Evolutionary conservation across 53 echinoderm and acorn worm genomes (phyloP).

Genomic region (Stichopus horrens): DNA sequence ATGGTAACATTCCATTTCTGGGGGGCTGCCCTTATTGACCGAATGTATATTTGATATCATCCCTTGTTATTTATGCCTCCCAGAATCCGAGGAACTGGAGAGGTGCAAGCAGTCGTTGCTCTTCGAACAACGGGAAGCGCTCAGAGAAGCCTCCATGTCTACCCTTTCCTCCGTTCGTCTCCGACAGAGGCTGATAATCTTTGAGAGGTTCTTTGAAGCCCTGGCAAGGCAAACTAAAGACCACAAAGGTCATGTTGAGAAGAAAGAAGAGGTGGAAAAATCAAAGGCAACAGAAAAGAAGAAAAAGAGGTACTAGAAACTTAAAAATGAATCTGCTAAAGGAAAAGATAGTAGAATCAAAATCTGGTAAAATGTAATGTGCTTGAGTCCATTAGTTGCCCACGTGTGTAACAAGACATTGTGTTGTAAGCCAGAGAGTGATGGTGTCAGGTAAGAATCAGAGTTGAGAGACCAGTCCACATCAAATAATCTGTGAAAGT

Average conservation of each 20-base stretch:
- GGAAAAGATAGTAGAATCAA: too few species aligned
- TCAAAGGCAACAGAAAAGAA: conserved; percentile 31
- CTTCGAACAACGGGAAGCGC: conserved; percentile 74
- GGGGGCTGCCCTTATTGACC: too few species aligned
- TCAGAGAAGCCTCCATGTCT: conserved; percentile 82
- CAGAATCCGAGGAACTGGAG: conserved; percentile 70
- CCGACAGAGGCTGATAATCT: conserved; percentile 84
- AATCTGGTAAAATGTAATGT: too few species aligned
- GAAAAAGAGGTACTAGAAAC: conserved; percentile 27
- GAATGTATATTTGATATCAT: too few species aligned
- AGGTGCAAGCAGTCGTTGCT: conserved; percentile 80
- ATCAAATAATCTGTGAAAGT: too few species aligned
- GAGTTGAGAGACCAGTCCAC: too few species aligned
- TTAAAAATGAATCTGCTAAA: background rate
- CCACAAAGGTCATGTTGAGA: conserved; percentile 71
- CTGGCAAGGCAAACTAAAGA: conserved; percentile 86
- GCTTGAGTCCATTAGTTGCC: too few species aligned
- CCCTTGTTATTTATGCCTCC: background rate
- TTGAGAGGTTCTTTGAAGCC: conserved; percentile 92
- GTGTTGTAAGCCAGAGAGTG: too few species aligned
- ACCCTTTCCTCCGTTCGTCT: conserved; percentile 87
- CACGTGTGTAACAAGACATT: too few species aligned
- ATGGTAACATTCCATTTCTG: too few species aligned
- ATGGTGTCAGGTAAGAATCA: too few species aligned
- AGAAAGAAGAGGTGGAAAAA: conserved; percentile 50